Evolutionary conservation across 2,797 vertebrate species (phyloP).

Genomic region (Chiroxiphia lanceolata): DNA sequence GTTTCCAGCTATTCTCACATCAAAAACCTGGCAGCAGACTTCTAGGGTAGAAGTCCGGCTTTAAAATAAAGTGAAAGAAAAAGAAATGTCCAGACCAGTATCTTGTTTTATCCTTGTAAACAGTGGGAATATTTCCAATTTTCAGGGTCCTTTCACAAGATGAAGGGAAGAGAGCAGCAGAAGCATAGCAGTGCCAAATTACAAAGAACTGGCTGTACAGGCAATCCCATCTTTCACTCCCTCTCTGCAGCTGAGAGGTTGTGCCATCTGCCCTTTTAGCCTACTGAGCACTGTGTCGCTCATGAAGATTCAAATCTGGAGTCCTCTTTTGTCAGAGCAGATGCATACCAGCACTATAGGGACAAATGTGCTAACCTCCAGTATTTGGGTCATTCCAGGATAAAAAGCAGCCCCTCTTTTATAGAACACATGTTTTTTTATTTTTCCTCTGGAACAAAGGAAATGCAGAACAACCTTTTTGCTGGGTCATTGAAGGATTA

Average conservation of each 20-base stretch:
- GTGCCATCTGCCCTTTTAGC: slow-evolving; percentile 35
- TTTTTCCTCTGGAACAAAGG: neutral
- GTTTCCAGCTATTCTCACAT: neutral
- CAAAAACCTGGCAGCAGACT: neutral
- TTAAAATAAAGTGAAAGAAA: slow-evolving; percentile 12
- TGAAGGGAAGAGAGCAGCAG: slow-evolving; percentile 12
- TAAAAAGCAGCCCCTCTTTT: neutral
- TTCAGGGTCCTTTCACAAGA: slow-evolving; percentile 32
- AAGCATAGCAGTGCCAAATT: slow-evolving; percentile 5
- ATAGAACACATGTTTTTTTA: rapidly evolving
- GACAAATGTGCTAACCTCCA: neutral
- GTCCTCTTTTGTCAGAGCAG: neutral
- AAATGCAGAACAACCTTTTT: neutral
- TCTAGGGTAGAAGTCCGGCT: neutral
- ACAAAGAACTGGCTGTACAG: slow-evolving; percentile 58
- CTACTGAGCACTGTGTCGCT: neutral
- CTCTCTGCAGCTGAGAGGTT: neutral
- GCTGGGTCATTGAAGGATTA: neutral
- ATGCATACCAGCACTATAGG: neutral
- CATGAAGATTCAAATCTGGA: neutral
- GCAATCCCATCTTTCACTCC: neutral
- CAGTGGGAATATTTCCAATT: slow-evolving; percentile 36
- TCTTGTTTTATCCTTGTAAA: slow-evolving; percentile 20
- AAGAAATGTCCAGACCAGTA: neutral
- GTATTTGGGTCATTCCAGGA: neutral